A percentile compares a stretch with the other conserved stretches of the same genome.
Conservation (phyloP, 2,113 vertebrate genomes). For the Peromyscus polionotus region DNA sequence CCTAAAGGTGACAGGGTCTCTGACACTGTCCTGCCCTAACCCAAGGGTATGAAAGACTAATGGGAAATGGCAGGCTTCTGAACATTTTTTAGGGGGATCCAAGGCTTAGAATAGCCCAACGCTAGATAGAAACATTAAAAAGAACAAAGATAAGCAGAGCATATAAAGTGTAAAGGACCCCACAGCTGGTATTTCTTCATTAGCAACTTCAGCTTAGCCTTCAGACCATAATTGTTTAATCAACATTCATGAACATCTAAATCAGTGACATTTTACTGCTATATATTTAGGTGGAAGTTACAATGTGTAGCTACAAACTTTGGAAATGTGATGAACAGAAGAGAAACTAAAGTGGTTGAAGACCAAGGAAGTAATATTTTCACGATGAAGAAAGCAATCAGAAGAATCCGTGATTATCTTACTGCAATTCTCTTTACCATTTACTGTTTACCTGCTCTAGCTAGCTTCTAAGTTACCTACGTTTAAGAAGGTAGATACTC, state of each 20-base stretch:
- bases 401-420: background rate
- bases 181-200: background rate
- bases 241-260: constrained; percentile 16
- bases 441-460: background rate
- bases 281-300: constrained; percentile 5
- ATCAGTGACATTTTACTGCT: constrained; percentile 3
- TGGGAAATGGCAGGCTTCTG: constrained; percentile 74
- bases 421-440: constrained; percentile 29
- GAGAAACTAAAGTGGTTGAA: constrained; percentile 59
- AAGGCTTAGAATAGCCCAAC: constrained; percentile 70
- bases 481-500: background rate
- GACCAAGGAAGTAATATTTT: constrained; percentile 68
- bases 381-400: constrained; percentile 60
- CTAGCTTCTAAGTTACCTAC: background rate
- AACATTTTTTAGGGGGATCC: constrained; percentile 58
- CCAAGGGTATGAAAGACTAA: constrained; percentile 74
- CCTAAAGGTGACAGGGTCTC: constrained; percentile 84
- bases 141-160: constrained; percentile 49
- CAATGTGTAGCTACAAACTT: background rate
- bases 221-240: background rate
- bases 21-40: constrained; percentile 82
- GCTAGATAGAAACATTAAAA: constrained; percentile 68
- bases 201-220: background rate
- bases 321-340: constrained; percentile 53
- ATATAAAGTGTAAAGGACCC: constrained; percentile 45